Base-by-base conservation (phyloP, 1,140 invertebrate species). In the Panagrolaimus sp. region DNA sequence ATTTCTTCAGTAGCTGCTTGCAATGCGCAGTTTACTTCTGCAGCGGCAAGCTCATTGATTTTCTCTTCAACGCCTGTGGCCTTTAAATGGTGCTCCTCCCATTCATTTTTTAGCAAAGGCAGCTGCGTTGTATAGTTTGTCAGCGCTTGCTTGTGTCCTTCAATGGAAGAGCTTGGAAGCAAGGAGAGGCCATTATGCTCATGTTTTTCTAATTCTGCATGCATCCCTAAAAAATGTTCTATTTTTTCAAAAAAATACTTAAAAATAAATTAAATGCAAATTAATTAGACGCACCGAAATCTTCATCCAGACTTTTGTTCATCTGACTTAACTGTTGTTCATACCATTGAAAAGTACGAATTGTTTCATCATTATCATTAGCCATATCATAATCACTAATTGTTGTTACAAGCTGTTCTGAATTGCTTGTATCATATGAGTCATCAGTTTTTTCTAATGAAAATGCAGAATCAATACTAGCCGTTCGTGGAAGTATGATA, bases 291-390 rank as follows among this genome's bases (percentile, higher is more conserved):
- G 2, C 7, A 38, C 31, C 51, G 20, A 20, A 20, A 57, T 25
- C 51, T 9, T 57, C n/a, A 27, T 57, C 51, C n/a, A 57, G n/a
- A 16, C 27, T 57, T 57, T 57, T 20, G 27, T 57, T 57, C 51
- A 57, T 57, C 38, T 63, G 62, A 27, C 16, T 16, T 23, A 63
- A 20, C 27, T 63, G 27, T 27, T 63, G 27, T 27, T 43, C 27
- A 27, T 63, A 63, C 62, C 62, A 63, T 16, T 63, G 38, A 27
- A 63, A 63, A 63, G 51, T 57, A 11, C 27, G 20, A 57, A 57
- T 16, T 25, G 51, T 25, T 3, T 57, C 51, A 20, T 20, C 51
- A 16, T 20, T 20, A 14, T 57, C 51, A 27, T 57, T 57, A 25
- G 51, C 51, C 51, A 57, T 20, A 27, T 57, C 51, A 57, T 57